Evolutionary conservation across 2,888 invertebrate species (phyloP), one percentile per base, ranked within the genome.

Genomic region (Harmothoe impar): DNA sequence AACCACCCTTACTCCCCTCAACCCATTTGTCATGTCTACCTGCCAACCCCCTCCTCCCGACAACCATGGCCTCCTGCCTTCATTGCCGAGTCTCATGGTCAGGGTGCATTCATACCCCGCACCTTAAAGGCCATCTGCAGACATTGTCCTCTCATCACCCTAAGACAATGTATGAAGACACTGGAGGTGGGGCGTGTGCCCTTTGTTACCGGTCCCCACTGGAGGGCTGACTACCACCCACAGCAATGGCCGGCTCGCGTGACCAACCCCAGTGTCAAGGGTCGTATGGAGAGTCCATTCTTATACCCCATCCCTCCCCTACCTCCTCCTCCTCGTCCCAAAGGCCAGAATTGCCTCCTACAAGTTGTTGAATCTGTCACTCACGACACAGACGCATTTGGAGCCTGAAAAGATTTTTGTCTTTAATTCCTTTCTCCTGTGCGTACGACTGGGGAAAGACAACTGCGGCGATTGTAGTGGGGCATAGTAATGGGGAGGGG

Each of bases 131-230:
- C 33, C 33, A 20, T 35, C 20, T 20, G 23, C 35, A 15, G 35
- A 43, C 81, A 81, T 81, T 81, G 81, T 81, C 81, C 81, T 81
- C 35, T 81, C 81, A 81, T 81, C 81, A 81, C 81, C 33, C 35
- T 81, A 81, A 81, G 81, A 81, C 81, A 81, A 81, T 81, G 81
- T 25, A 15, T 25, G 72, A 72, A 72, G 72, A 72, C 25, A n/a
- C 35, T 81, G 43, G 31, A 15, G 81, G 81, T 43, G 43, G 35
- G 1, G 33, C 10, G 33, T 33, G 81, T 81, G 35, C 43, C 81
- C n/a, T 81, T 81, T 81, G 81, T 81, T 35, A n/a, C 20, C n/a
- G 23, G 12, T 1, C 23, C 0, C 81, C 81, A 33, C 43, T 43
- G 43, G 43, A 35, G 81, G 81, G 31, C 15, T 29, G 25, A 72